Evolutionary conservation across 2,113 vertebrate species (phyloP).

Genomic region (Petromus typicus): DNA sequence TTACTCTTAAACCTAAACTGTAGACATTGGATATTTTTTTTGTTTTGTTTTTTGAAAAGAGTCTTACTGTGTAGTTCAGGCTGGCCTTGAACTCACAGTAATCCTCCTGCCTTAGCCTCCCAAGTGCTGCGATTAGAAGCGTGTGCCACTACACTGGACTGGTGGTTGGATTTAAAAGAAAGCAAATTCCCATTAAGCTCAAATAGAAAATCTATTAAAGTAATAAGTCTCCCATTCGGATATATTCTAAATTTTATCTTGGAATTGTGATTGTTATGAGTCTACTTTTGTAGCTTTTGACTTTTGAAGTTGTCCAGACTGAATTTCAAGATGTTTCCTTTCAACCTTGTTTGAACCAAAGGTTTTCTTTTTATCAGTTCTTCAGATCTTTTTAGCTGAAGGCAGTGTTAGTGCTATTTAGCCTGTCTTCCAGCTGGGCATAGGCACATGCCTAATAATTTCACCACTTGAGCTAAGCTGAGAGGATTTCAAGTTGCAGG

Average conservation of each 20-base stretch:
- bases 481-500: background rate
- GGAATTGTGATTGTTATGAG: background rate
- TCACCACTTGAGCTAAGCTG: background rate
- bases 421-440: background rate
- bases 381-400: background rate
- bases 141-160: too few relatives aligned
- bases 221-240: background rate
- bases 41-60: too few relatives aligned
- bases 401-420: background rate
- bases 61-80: too few relatives aligned
- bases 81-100: too few relatives aligned
- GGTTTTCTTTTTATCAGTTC: constrained; percentile 20
- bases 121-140: too few relatives aligned
- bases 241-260: background rate
- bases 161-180: constrained; percentile 8
- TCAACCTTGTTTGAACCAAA: constrained; percentile 12
- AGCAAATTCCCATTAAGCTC: background rate
- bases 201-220: background rate
- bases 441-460: background rate
- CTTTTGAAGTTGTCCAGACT: background rate
- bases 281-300: constrained; percentile 15
- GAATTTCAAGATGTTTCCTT: constrained; percentile 31
- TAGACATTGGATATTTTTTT: too few relatives aligned
- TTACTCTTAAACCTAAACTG: too few relatives aligned
- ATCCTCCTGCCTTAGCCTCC: too few relatives aligned